These are phyloP conservation scores for Lithophane leautieri DNA, from an alignment of 2,888 invertebrate genomes.

Conservation along the genomic window DNA sequence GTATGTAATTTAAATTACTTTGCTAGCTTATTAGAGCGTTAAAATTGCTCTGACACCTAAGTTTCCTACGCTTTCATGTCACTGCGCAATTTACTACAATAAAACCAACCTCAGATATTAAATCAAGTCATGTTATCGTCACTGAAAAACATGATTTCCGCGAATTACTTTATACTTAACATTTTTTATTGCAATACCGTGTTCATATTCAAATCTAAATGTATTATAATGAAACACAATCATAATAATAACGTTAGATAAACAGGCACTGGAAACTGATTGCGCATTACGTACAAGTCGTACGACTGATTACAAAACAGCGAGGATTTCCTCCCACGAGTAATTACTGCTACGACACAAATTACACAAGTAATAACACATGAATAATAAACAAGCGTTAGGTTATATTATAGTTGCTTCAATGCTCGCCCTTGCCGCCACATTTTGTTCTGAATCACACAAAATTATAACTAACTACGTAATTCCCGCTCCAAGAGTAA, in stretches of 20 bases:
- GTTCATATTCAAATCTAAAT: slow-evolving; percentile 79
- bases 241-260: slow-evolving; percentile 83
- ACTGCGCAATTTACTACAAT: slow-evolving; percentile 13
- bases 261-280: slow-evolving; percentile 80
- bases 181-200: slow-evolving; percentile 69
- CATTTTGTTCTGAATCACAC: slow-evolving; percentile 74
- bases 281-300: slow-evolving; percentile 78
- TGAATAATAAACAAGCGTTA: slow-evolving; percentile 76
- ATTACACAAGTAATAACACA: slow-evolving; percentile 84
- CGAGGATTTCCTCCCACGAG: slow-evolving; percentile 84
- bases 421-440: slow-evolving; percentile 52
- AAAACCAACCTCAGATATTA: slow-evolving; percentile 36
- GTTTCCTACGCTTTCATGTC: slow-evolving; percentile 33
- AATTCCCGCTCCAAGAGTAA: slow-evolving; percentile 81
- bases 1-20: slow-evolving; percentile 49
- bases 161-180: slow-evolving; percentile 71
- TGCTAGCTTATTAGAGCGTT: slow-evolving; percentile 45
- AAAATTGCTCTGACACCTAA: slow-evolving; percentile 28
- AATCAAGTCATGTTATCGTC: slow-evolving; percentile 42
- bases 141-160: slow-evolving; percentile 65
- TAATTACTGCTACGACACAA: slow-evolving; percentile 84
- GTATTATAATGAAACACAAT: slow-evolving; percentile 87
- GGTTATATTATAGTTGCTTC: slow-evolving; percentile 24
- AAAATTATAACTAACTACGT: slow-evolving; percentile 83
- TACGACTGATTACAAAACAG: slow-evolving; percentile 84